Evolutionary conservation across 37 sponge, comb jelly and placozoan species (phyloP), one percentile per base, ranked within the genome.

Genomic region (Agelas oroides): DNA sequence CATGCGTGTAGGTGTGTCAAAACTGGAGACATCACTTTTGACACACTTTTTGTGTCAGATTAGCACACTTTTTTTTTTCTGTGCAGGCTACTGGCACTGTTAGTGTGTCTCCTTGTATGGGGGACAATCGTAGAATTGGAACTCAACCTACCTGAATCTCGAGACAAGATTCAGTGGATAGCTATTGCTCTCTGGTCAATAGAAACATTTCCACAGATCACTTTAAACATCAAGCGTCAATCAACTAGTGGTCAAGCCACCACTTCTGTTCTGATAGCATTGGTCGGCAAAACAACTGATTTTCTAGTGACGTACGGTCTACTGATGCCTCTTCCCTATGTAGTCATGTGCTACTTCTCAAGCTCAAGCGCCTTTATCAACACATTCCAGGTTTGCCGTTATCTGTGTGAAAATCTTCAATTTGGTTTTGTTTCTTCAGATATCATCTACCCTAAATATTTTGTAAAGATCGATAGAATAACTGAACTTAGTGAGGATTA

Each of bases 271-370:
- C n/a, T 75, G 19, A 77, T 86, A 8, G n/a, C 87, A 5, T 21
- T 86, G 2, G 36, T 52, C 52, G 87, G 87, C 17, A 86, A 86
- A 60, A 77, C 79, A n/a, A 78, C 72, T 2, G 87, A 86, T 79
- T 86, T 78, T 55, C 52, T 86, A 52, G 65, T 67, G 19, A 86
- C 79, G 25, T 78, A 86, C 35, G 78, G 70, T 1, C 87, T 86
- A 23, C 1, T 16, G 25, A 66, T 86, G 52, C 87, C 87, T 16
- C 46, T 86, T 5, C 60, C 38, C 23, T 86, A 76, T 69, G 87
- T 86, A 3, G 65, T 86, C 56, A 86, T 86, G 87, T 28, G 39
- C 37, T 86, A 86, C 71, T 86, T 78, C 53, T 86, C 87, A 17
- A 86, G 87, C 46, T 59, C 79, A 8, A 30, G 62, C 1, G 61